These are phyloP conservation scores for Gorilla gorilla DNA, from an alignment of 2,113 vertebrate species.

Conservation along the genomic window DNA sequence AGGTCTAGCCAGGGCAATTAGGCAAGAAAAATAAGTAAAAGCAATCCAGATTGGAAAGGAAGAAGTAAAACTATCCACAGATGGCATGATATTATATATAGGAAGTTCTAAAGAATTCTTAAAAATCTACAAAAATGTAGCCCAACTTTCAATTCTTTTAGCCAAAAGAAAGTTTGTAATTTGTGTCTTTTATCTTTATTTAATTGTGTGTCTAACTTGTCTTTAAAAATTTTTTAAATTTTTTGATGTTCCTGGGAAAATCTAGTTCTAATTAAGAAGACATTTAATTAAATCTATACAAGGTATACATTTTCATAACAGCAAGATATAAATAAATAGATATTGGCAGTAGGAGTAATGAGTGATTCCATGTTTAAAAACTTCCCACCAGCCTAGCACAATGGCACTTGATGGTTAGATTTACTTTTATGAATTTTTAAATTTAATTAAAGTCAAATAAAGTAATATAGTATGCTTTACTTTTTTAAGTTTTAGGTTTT, in stretches of 20 bases:
- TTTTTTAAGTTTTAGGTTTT: neutral
- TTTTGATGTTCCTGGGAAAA: neutral
- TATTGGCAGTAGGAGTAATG: neutral
- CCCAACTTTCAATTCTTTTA: neutral
- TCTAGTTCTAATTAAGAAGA: neutral
- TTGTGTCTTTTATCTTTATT: neutral
- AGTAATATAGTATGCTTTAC: neutral
- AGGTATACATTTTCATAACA: neutral
- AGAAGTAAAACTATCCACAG: neutral
- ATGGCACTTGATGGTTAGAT: neutral
- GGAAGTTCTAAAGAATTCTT: neutral
- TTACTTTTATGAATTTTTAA: neutral
- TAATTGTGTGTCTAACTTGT: neutral
- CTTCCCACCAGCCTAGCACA: neutral
- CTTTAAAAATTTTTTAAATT: neutral
- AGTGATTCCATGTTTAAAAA: neutral
- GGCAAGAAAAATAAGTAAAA: neutral
- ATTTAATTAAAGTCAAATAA: neutral
- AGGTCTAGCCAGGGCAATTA: neutral
- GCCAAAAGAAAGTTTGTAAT: neutral
- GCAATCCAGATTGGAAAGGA: neutral
- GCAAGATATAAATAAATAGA: neutral
- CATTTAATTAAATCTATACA: neutral
- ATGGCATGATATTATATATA: neutral
- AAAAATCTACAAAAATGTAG: neutral